phyloP scores from a whole-genome alignment of 2,888 invertebrate genomes.

The Scrobipalpa costella region DNA sequence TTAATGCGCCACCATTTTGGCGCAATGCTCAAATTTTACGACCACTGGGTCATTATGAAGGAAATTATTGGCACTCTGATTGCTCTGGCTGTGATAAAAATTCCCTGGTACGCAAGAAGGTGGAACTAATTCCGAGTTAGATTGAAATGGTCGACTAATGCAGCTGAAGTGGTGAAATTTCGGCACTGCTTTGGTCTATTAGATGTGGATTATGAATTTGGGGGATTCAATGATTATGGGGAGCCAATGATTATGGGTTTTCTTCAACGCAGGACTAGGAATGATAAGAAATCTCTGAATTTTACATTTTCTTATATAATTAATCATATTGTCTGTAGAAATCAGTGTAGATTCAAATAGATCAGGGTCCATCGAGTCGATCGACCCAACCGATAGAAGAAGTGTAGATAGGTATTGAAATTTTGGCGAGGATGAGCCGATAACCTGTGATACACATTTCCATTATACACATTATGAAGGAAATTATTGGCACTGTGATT shows the following conservation, averaged over 20 bases:
- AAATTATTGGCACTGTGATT: conserved; percentile 81
- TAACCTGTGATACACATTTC: too few relatives aligned
- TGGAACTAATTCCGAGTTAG: conserved; percentile 77
- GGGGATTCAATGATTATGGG: not conserved
- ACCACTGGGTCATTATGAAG: conserved; percentile 79
- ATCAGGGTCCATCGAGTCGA: too few relatives aligned
- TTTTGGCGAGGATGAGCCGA: too few relatives aligned
- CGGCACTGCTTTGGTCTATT: conserved; percentile 4
- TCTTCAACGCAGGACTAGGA: not conserved
- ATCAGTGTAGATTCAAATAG: too few relatives aligned
- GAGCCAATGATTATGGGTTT: not conserved
- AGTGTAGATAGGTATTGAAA: too few relatives aligned
- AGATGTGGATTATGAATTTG: conserved; percentile 6
- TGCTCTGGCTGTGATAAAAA: conserved; percentile 80
- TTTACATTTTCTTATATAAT: too few relatives aligned
- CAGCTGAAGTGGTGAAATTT: conserved; percentile 29
- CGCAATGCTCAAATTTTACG: conserved; percentile 81
- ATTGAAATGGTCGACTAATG: conserved; percentile 62
- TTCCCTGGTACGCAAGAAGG: conserved; percentile 80
- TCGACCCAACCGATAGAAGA: too few relatives aligned
- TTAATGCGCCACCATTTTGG: conserved; percentile 81
- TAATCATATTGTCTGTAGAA: too few relatives aligned
- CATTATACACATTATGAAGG: conserved; percentile 81
- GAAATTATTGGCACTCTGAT: conserved; percentile 81
- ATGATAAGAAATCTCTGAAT: too few relatives aligned